Base-by-base conservation (phyloP, 2,797 vertebrate species). In the Pangasius djambal region DNA sequence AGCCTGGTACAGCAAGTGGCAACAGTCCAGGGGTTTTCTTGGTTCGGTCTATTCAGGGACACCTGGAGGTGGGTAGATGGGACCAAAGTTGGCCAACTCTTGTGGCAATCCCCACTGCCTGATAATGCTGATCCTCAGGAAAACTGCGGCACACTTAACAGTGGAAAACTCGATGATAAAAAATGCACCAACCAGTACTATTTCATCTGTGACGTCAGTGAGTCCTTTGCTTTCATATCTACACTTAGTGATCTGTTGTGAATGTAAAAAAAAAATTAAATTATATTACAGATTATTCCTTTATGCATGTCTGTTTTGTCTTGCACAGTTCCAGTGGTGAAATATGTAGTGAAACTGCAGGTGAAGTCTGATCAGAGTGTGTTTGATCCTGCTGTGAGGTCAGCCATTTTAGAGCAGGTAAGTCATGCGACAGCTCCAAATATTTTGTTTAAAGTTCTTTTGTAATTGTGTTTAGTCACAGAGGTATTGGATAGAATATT, bases 1-100 rank as follows among this genome's bases (percentile, higher is more conserved):
- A 78, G 28, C 48, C 44, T 52, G 75, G 13, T 52, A 50, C 44
- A n/a, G 75, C 75, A 78, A 52, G 48, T 52, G 20, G 25, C 81
- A 22, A 28, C 4, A 63, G 9, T 13, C 12, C 81, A 28, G 57
- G n/a, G 79, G 10, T 59, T 61, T 37, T 59, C 57, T 12, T 61
- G 31, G 79, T 59, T 61, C 10, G 79, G 79, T 37, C 31, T 82
- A 28, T 82, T 22, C n/a, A 89, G 72, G 85, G 87, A 87, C 84
- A 61, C 37, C 1, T 82, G 79, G 79, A 59, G 37, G 57, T 82
- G 79, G 79, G 52, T 59, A 22, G 79, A 82, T 61, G 31, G 16
- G 55, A 82, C 79, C 55, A 61, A 48, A 48, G 74, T 77, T 10
- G 12, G 15, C 22, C 10, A 2, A 0, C 25, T 48, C 25, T 25